Percentiles rank a stretch among this genome's conserved stretches.
Evolutionary conservation across 2,888 invertebrate species (phyloP).

Genomic region (Acanthopleura granulata): DNA sequence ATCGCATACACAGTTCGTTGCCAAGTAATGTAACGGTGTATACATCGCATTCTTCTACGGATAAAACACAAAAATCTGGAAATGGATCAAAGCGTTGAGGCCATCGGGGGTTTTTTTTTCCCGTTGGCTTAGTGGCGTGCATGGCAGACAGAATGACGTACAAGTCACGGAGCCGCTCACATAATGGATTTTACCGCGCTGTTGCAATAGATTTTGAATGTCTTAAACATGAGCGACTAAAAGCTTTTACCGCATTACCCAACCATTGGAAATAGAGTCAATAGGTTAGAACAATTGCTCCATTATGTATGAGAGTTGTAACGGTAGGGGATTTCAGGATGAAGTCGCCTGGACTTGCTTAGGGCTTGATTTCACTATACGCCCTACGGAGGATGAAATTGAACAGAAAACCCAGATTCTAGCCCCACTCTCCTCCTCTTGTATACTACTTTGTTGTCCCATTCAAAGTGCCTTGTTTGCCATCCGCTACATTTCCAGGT

Average conservation of each 20-base stretch:
- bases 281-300: constrained; percentile 4
- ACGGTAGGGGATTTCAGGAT: neutral
- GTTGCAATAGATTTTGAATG: neutral
- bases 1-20: too few relatives aligned
- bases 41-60: too few relatives aligned
- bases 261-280: constrained; percentile 1
- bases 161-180: neutral
- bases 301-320: neutral
- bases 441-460: too few relatives aligned
- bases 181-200: neutral
- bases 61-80: neutral
- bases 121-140: neutral
- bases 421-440: too few relatives aligned
- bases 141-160: neutral
- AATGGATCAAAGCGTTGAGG: neutral
- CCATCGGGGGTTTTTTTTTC: neutral
- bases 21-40: too few relatives aligned
- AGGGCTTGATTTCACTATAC: too few relatives aligned
- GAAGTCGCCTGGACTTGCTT: too few relatives aligned
- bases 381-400: too few relatives aligned
- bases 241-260: constrained; percentile 6
- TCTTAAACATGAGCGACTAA: neutral
- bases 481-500: too few relatives aligned
- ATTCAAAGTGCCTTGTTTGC: too few relatives aligned
- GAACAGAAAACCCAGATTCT: too few relatives aligned